Conservation (phyloP, 2,888 invertebrate genomes). For the Mamestra brassicae region DNA sequence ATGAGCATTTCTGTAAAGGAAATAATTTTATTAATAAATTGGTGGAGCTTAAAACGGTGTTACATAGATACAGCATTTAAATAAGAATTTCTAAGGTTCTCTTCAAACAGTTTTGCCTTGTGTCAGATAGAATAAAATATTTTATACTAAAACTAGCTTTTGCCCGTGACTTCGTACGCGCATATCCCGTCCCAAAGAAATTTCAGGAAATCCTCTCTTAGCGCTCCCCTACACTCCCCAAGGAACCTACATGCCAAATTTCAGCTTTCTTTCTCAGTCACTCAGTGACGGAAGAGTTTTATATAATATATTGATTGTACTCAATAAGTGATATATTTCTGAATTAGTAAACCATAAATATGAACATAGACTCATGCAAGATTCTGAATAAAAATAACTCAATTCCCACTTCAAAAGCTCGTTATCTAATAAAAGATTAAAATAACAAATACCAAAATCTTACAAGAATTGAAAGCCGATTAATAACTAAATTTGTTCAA, state of each 20-base stretch:
- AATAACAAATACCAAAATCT: slow-evolving; percentile 46
- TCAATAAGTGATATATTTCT: not conserved
- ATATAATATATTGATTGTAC: no score
- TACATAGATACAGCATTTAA: not conserved
- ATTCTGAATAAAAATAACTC: slow-evolving; percentile 8
- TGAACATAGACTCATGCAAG: not conserved
- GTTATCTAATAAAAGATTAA: slow-evolving; percentile 53
- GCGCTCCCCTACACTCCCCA: no score
- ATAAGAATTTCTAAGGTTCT: not conserved
- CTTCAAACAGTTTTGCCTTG: not conserved
- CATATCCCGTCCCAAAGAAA: no score
- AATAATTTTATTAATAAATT: slow-evolving; percentile 23
- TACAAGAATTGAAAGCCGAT: slow-evolving; percentile 66
- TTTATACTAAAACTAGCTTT: not conserved
- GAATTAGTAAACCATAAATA: not conserved
- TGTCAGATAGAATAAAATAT: not conserved
- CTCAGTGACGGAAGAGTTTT: no score
- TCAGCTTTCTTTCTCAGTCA: no score
- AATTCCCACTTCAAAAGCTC: slow-evolving; percentile 17
- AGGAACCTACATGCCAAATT: no score
- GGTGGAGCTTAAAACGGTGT: not conserved
- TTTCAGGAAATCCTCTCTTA: no score
- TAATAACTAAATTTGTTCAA: slow-evolving; percentile 61
- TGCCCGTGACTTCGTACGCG: no score
- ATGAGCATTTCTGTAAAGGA: not conserved